Base-by-base conservation (phyloP, 1,140 invertebrate species). In the Dendroctonus valens region DNA sequence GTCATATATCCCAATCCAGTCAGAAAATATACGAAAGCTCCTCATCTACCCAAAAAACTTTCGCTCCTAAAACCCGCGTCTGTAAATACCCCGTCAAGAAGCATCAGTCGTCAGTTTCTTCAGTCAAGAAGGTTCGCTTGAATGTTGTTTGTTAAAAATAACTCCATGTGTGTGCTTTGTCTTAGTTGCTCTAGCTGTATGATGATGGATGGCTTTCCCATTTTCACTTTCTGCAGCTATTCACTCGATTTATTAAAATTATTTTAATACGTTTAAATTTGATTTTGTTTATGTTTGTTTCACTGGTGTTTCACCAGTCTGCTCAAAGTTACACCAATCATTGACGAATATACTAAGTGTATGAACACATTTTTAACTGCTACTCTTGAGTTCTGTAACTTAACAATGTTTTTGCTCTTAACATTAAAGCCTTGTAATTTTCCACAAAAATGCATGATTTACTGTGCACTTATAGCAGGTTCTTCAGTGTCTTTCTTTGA, bases 61-160 rank as follows among this genome's bases (percentile, higher is more conserved):
- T 68, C 49, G 58, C 70, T 55, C 68, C 70, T 50, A 75, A 74
- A 71, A 58, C 67, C n/a, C 40, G 66, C 14, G 39, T 70, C 51
- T 67, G 69, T 12, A 76, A 75, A 75, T 58, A 74, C 58, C 74
- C 64, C 26, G 68, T 52, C 14, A 70, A 70, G 69, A 75, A 72
- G 70, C 53, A 69, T 60, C 57, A 63, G 37, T 49, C 73, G 60
- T 62, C 67, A 11, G 60, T 71, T 59, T 68, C 74, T 71, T 67
- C 75, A 62, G 62, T 67, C 58, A 78, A 77, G 70, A 78, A 78
- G 77, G 76, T 79, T 77, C 70, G 77, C 42, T 46, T 59, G 42
- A 44, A 26, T 59, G 41, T 59, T 42, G 40, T 48, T 41, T 64
- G 44, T 49, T 49, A 3, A 7, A 44, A 48, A 15, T 60, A 49